Evolutionary conservation across 2,113 vertebrate species (phyloP).

Genomic region (Bothrops jararaca): DNA sequence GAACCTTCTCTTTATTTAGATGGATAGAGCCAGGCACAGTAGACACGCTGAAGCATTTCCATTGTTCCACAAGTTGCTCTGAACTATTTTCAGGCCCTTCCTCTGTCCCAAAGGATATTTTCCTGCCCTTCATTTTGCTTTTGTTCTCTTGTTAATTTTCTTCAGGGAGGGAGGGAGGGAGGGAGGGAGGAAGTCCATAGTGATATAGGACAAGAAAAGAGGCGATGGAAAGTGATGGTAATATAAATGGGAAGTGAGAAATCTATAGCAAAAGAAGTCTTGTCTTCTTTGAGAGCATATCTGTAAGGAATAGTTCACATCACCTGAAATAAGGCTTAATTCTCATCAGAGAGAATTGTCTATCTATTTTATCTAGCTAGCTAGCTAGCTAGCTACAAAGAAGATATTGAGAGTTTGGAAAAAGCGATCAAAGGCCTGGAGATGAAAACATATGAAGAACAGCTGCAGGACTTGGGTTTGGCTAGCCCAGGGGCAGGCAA

Average conservation of each 20-base stretch:
- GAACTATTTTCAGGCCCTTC: slow-evolving; percentile 21
- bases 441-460: no score
- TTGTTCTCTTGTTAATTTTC: background rate
- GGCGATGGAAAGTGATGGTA: background rate
- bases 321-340: background rate
- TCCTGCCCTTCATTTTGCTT: background rate
- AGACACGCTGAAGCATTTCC: background rate
- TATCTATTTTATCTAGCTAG: background rate
- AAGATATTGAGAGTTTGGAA: no score
- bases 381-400: no score
- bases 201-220: background rate
- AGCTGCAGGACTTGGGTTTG: no score
- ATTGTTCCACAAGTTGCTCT: background rate
- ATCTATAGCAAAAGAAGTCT: background rate
- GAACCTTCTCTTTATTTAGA: slow-evolving; percentile 73
- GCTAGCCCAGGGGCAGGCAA: no score
- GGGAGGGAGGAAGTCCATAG: background rate
- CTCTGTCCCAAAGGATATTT: background rate
- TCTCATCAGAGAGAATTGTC: background rate
- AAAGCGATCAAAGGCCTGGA: no score
- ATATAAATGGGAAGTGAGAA: background rate
- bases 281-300: background rate
- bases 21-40: slow-evolving; percentile 55
- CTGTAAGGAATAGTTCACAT: background rate
- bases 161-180: background rate